phyloP scores from a whole-genome alignment of 2,113 vertebrate species.

The Colinus virginianus region DNA sequence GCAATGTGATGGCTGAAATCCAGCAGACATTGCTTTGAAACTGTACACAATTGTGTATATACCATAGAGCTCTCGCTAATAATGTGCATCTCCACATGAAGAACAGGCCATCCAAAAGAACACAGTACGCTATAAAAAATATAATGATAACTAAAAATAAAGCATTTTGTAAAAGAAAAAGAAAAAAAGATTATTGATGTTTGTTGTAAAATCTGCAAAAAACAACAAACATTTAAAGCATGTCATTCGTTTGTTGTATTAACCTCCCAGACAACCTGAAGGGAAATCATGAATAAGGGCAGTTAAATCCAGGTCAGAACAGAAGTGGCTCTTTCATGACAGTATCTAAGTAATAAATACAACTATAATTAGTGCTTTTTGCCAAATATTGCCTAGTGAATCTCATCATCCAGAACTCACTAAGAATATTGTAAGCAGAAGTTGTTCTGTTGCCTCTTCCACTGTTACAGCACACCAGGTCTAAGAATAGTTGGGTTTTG shows the following conservation, averaged over 20 bases:
- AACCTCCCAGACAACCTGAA: neutral
- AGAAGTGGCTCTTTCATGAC: accelerated
- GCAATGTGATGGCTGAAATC: neutral
- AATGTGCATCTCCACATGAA: neutral
- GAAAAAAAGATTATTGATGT: accelerated
- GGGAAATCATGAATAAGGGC: neutral
- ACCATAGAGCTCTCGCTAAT: accelerated
- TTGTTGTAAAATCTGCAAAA: neutral
- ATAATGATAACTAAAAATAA: neutral
- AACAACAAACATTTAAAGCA: neutral
- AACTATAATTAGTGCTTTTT: neutral
- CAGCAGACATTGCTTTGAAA: neutral
- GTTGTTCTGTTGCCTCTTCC: neutral
- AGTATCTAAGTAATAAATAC: neutral
- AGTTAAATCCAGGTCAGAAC: neutral
- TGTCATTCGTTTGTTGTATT: neutral
- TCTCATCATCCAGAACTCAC: neutral
- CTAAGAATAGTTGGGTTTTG: neutral
- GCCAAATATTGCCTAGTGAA: neutral
- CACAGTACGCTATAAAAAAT: neutral
- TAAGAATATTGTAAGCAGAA: neutral
- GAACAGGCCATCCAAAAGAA: neutral
- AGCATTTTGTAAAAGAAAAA: neutral
- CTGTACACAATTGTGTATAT: neutral
- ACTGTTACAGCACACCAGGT: neutral